These are phyloP conservation scores for Drymonia ruficornis DNA, from an alignment of 2,888 invertebrate species.

Conservation along the genomic window DNA sequence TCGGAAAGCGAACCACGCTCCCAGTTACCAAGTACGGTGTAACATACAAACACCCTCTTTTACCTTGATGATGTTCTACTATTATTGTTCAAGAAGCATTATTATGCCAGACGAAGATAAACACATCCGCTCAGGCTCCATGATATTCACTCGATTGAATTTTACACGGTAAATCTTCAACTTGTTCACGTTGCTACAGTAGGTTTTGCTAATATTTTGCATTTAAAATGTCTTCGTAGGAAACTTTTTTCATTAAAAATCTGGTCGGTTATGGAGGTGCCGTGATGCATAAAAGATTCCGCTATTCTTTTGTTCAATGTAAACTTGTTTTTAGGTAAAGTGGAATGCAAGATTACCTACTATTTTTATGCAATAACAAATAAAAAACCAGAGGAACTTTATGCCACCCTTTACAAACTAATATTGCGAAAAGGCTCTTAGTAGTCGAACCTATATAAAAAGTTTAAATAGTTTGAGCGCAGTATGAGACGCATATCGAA, in stretches of 20 bases:
- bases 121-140: too few relatives aligned
- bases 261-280: conserved; percentile 55
- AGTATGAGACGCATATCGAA: conserved; percentile 59
- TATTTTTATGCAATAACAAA: background rate
- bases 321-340: conserved; percentile 17
- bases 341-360: background rate
- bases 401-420: background rate
- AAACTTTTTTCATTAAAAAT: conserved; percentile 70
- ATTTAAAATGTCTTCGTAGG: conserved; percentile 62
- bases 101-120: background rate
- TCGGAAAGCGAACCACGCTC: conserved; percentile 70
- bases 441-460: conserved; percentile 38
- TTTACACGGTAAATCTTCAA: too few relatives aligned
- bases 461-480: conserved; percentile 55
- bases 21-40: conserved; percentile 46
- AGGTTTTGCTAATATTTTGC: conserved; percentile 52
- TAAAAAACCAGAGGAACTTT: conserved; percentile 15
- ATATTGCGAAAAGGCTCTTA: conserved; percentile 24
- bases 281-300: conserved; percentile 61
- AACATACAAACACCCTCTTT: conserved; percentile 32
- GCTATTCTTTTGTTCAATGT: conserved; percentile 36
- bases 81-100: conserved; percentile 21
- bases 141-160: too few relatives aligned
- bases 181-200: conserved; percentile 27
- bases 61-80: conserved; percentile 24